Percentiles rank a stretch among this genome's conserved stretches.
These are phyloP conservation scores for Characodon lateralis DNA, from an alignment of 2,797 vertebrate genomes.

Conservation along the genomic window DNA sequence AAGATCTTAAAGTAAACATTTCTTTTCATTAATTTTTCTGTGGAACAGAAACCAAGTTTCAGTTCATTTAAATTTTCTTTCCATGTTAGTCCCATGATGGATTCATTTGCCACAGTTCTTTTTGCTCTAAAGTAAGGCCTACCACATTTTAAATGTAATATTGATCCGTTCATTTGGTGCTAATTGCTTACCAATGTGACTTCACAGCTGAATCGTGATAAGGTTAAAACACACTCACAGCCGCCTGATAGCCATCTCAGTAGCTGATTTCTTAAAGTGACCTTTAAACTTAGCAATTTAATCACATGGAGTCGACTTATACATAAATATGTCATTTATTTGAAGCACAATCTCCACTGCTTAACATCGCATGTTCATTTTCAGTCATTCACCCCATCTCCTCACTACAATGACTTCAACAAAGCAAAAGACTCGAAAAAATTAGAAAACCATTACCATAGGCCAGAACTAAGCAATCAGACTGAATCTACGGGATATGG, in stretches of 20 bases:
- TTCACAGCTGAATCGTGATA: neutral
- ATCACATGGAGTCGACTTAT: constrained; percentile 40
- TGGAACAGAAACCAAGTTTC: neutral
- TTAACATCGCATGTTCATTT: constrained; percentile 44
- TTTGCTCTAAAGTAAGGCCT: neutral
- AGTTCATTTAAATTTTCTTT: neutral
- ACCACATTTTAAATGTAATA: neutral
- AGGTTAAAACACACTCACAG: neutral
- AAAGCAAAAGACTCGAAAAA: constrained; percentile 23
- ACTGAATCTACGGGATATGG: constrained; percentile 23
- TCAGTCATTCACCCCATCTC: constrained; percentile 20
- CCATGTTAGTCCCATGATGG: neutral
- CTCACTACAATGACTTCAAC: constrained; percentile 26
- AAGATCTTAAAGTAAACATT: neutral
- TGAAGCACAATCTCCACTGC: constrained; percentile 36
- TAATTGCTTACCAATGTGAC: neutral
- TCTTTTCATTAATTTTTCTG: neutral
- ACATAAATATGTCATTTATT: constrained; percentile 79
- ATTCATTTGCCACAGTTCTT: neutral
- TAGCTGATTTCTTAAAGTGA: neutral
- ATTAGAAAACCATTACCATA: constrained; percentile 19
- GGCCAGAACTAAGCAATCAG: constrained; percentile 32
- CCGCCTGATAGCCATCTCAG: neutral
- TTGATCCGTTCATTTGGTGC: neutral
- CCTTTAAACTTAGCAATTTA: constrained; percentile 9